These are phyloP conservation scores for Platygyra sinensis DNA, from an alignment of 64 coral and sea anemone species.

Conservation along the genomic window DNA sequence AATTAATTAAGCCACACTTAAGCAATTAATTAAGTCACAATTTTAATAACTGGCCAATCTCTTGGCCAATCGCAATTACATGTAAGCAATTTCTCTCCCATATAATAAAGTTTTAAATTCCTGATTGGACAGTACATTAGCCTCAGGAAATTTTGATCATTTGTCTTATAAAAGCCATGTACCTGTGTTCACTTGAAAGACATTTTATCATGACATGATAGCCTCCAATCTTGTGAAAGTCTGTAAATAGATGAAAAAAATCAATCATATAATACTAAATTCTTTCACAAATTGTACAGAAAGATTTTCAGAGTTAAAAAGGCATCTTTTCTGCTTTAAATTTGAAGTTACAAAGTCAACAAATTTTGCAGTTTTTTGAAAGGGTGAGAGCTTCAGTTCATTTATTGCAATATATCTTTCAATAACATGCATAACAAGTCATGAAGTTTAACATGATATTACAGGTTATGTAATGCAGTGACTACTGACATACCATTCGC, in stretches of 20 bases:
- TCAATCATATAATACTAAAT: neutral
- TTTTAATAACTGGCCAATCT: no score
- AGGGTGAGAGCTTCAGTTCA: no score
- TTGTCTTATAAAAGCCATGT: neutral
- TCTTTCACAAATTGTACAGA: neutral
- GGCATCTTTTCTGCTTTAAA: neutral
- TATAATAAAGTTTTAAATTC: no score
- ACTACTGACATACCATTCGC: conserved; percentile 49
- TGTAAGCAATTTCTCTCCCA: no score
- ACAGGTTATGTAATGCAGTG: neutral
- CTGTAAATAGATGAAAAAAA: conserved; percentile 26
- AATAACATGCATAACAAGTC: no score
- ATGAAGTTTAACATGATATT: neutral
- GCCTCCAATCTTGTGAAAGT: conserved; percentile 96
- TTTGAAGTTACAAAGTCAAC: neutral
- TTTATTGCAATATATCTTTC: no score
- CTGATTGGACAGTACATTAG: neutral
- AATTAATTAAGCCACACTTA: no score
- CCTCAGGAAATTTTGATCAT: neutral
- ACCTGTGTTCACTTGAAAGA: conserved; percentile 80
- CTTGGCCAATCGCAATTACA: no score
- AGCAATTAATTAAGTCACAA: no score
- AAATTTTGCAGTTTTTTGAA: no score
- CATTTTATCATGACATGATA: conserved; percentile 63
- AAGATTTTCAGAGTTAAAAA: neutral